phyloP scores from a whole-genome alignment of 2,888 invertebrate species.

The Eretmocerus hayati region DNA sequence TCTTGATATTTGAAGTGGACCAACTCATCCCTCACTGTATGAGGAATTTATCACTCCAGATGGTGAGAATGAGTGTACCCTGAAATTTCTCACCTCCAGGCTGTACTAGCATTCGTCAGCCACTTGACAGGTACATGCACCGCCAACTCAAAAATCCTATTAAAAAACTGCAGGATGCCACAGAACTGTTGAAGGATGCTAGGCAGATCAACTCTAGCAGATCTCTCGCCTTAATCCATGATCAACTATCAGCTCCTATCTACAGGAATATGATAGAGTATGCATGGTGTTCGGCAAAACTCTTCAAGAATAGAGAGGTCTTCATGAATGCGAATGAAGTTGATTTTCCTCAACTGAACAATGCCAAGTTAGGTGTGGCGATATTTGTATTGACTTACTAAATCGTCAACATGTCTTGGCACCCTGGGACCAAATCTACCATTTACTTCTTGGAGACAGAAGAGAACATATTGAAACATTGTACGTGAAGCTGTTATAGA shows the following conservation, averaged over 20 bases:
- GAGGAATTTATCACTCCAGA: not conserved
- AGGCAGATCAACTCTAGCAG: conserved; percentile 1
- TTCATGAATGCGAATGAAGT: conserved; percentile 8
- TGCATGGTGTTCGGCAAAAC: conserved; percentile 5
- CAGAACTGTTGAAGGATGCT: conserved; percentile 1
- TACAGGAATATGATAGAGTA: conserved; percentile 7
- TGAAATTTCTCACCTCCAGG: conserved; percentile 8
- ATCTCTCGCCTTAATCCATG: conserved; percentile 3
- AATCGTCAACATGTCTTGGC: too few relatives aligned
- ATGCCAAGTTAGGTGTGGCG: too few relatives aligned
- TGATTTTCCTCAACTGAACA: too few relatives aligned
- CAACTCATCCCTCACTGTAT: not conserved
- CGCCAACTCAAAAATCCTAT: conserved; percentile 10
- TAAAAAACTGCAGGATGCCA: conserved; percentile 2
- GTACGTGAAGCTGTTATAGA: too few relatives aligned
- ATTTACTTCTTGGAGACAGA: too few relatives aligned
- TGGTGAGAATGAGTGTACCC: not conserved
- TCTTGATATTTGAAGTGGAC: conserved; percentile 8
- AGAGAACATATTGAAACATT: too few relatives aligned
- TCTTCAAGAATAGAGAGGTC: not conserved
- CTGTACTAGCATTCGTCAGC: conserved; percentile 6
- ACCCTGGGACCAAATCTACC: too few relatives aligned
- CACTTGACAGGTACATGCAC: conserved; percentile 6
- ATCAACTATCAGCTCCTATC: conserved; percentile 5
- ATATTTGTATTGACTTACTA: too few relatives aligned